These are phyloP conservation scores for Phaethon lepturus DNA, from an alignment of 2,113 vertebrate species.

Conservation along the genomic window DNA sequence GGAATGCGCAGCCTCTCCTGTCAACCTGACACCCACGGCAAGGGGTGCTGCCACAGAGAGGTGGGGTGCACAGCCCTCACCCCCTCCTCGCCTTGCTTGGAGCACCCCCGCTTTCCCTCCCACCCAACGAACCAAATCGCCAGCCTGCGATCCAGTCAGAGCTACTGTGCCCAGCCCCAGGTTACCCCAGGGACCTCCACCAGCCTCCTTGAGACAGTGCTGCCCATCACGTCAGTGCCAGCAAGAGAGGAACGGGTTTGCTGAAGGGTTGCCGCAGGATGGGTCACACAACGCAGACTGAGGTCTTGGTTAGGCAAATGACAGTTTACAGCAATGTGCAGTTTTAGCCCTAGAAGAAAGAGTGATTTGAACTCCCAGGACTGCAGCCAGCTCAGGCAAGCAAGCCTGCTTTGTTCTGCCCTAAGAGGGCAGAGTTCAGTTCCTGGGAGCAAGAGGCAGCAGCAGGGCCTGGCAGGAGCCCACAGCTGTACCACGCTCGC, in stretches of 20 bases:
- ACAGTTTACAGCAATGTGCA: neutral
- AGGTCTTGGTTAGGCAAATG: neutral
- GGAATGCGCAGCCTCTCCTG: neutral
- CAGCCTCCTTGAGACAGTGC: neutral
- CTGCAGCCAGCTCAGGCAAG: neutral
- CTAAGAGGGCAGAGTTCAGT: neutral
- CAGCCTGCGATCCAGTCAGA: neutral
- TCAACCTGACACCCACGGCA: neutral
- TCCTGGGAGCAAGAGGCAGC: neutral
- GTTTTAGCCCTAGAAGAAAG: neutral
- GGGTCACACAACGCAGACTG: neutral
- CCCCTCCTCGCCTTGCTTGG: neutral
- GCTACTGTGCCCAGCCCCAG: neutral
- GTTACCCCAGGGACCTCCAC: neutral
- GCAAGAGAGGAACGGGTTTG: neutral
- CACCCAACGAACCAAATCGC: neutral
- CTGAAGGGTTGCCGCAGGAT: neutral
- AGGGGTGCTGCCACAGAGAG: neutral
- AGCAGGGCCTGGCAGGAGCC: neutral
- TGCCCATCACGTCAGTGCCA: neutral
- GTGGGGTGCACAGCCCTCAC: rapidly evolving
- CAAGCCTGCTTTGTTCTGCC: neutral
- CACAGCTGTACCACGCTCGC: neutral
- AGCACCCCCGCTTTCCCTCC: neutral
- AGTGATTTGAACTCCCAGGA: neutral